Conservation (phyloP, 2,888 invertebrate genomes). For the Folsomia candida region DNA sequence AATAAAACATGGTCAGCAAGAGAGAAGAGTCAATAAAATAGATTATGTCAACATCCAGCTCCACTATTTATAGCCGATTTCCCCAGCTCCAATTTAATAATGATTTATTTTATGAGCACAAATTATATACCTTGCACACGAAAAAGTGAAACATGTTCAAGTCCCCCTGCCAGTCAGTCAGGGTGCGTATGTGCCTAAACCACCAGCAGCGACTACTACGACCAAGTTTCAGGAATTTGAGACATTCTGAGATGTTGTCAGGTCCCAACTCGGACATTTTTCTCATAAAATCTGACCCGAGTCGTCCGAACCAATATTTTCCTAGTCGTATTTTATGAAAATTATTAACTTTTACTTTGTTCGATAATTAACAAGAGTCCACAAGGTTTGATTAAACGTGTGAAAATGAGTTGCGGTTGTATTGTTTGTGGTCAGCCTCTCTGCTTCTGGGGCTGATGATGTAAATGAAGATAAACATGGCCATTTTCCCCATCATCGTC, state of each 20-base stretch:
- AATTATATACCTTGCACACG: slow-evolving; percentile 48
- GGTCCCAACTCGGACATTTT: too few relatives aligned
- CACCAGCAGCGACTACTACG: too few relatives aligned
- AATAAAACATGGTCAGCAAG: neutral
- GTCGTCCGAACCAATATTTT: too few relatives aligned
- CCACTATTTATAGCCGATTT: slow-evolving; percentile 51
- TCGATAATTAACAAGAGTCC: too few relatives aligned
- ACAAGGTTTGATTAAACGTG: neutral
- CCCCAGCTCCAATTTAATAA: slow-evolving; percentile 51
- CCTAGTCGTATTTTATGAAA: too few relatives aligned
- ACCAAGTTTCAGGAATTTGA: too few relatives aligned
- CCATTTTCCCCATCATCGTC: too few relatives aligned
- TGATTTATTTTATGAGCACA: slow-evolving; percentile 51
- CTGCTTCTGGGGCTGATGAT: neutral
- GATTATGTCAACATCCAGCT: slow-evolving; percentile 50
- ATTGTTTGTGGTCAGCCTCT: neutral
- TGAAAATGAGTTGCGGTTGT: neutral
- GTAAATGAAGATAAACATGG: neutral
- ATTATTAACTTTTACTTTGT: too few relatives aligned
- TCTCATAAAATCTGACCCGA: too few relatives aligned
- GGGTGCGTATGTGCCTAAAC: too few relatives aligned
- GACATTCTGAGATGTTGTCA: too few relatives aligned
- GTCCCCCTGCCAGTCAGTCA: too few relatives aligned
- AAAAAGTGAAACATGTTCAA: slow-evolving; percentile 49
- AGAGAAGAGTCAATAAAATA: slow-evolving; percentile 45